phyloP scores from a whole-genome alignment of 2,888 invertebrate genomes.

The Morinoia aosen region DNA sequence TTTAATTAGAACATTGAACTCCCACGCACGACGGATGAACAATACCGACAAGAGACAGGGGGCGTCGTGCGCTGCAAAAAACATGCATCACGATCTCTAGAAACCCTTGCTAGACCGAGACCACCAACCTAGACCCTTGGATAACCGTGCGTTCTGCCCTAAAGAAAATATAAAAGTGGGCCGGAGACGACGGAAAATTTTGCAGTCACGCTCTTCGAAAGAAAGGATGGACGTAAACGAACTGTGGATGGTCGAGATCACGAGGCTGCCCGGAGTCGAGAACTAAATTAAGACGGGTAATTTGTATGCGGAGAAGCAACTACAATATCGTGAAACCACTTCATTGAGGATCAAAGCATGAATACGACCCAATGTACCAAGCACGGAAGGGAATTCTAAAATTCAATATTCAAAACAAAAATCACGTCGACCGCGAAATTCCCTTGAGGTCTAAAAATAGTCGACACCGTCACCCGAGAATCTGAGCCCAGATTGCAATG shows the following conservation, averaged over 20 bases:
- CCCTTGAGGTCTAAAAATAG: not conserved
- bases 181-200: slow-evolving; percentile 6
- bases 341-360: not conserved
- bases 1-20: slow-evolving; percentile 35
- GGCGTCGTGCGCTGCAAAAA: not conserved
- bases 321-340: not conserved
- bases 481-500: not conserved
- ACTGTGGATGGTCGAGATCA: not conserved
- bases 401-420: not conserved
- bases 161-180: slow-evolving; percentile 8
- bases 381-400: not conserved
- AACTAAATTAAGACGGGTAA: not conserved
- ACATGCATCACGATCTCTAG: slow-evolving; percentile 30
- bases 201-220: not conserved
- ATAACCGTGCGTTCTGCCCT: not conserved
- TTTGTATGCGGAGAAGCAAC: not conserved
- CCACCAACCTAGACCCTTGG: slow-evolving; percentile 36
- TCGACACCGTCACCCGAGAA: not conserved
- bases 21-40: slow-evolving; percentile 40
- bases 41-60: slow-evolving; percentile 27
- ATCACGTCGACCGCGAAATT: not conserved
- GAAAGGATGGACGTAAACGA: not conserved
- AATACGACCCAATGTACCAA: not conserved
- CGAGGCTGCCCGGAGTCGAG: not conserved
- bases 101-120: not conserved